Evolutionary conservation across 2,888 invertebrate species (phyloP).

Genomic region (Cerastoderma edule): DNA sequence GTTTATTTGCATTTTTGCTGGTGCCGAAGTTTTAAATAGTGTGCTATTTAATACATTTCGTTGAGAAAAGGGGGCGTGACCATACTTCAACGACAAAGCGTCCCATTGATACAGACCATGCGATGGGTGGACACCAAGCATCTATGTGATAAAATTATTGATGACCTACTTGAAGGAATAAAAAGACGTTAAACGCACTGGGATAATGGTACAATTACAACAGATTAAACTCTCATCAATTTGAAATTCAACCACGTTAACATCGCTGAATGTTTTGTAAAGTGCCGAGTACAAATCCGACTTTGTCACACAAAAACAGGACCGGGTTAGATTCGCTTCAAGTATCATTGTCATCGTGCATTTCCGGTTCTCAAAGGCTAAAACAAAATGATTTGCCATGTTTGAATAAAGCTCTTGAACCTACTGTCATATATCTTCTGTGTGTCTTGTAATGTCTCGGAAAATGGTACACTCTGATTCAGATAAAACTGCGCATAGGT

Average conservation of each 20-base stretch:
- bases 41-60: background rate
- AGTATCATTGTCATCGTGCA: too few relatives aligned
- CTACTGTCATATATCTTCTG: too few relatives aligned
- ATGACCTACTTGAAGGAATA: constrained; percentile 11
- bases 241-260: constrained; percentile 11
- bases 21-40: too few relatives aligned
- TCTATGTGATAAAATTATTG: constrained; percentile 32
- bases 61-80: constrained; percentile 12
- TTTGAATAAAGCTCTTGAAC: too few relatives aligned
- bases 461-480: too few relatives aligned
- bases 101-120: constrained; percentile 18
- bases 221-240: constrained; percentile 20
- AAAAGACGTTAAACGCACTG: background rate
- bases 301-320: too few relatives aligned
- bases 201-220: constrained; percentile 10
- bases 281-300: background rate
- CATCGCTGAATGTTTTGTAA: constrained; percentile 19
- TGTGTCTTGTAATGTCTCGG: too few relatives aligned
- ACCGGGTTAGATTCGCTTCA: too few relatives aligned
- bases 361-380: too few relatives aligned
- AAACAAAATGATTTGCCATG: too few relatives aligned
- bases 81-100: background rate
- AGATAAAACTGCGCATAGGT: too few relatives aligned
- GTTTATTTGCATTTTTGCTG: constrained; percentile 17
- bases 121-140: constrained; percentile 31